Conservation (phyloP, 2,888 invertebrate species). For the Salticus scenicus region DNA sequence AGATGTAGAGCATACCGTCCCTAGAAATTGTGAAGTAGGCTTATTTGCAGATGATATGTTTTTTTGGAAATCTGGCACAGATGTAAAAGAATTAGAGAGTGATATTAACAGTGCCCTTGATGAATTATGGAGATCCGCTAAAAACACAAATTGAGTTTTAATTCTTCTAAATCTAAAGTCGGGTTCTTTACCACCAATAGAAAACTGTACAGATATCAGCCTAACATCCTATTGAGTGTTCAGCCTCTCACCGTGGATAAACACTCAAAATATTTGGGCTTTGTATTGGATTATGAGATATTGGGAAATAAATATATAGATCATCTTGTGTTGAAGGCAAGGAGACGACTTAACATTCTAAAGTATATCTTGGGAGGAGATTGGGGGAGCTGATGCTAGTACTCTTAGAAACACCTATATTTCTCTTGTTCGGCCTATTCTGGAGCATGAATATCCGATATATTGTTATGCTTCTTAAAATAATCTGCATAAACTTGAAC, state of each 20-base stretch:
- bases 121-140: neutral
- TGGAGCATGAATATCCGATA: too few relatives aligned
- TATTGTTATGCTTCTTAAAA: too few relatives aligned
- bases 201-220: neutral
- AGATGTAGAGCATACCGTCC: neutral
- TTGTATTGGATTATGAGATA: neutral
- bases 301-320: constrained; percentile 15
- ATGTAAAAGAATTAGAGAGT: neutral
- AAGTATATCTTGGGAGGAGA: neutral
- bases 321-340: neutral
- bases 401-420: constrained; percentile 5
- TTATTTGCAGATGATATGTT: constrained; percentile 13
- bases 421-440: neutral
- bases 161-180: neutral
- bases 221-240: neutral
- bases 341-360: constrained; percentile 1
- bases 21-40: neutral
- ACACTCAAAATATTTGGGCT: constrained; percentile 9
- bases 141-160: constrained; percentile 10
- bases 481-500: neutral
- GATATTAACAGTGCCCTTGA: constrained; percentile 3
- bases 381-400: neutral
- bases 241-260: neutral
- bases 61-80: neutral
- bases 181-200: constrained; percentile 18